phyloP scores from a whole-genome alignment of 1,140 invertebrate species.

The Caenorhabditis brenneri region DNA sequence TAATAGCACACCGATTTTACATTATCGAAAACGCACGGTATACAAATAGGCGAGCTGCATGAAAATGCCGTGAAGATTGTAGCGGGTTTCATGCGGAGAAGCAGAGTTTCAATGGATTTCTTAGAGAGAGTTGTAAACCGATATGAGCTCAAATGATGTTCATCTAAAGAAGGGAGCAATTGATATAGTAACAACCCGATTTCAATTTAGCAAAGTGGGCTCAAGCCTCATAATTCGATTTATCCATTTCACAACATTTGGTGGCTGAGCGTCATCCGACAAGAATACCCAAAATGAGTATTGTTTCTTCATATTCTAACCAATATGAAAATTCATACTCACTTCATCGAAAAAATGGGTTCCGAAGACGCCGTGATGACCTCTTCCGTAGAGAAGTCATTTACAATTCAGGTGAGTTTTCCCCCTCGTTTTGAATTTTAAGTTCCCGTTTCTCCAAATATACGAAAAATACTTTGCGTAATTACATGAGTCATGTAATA shows the following conservation, averaged over 20 bases:
- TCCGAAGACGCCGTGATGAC: conserved; percentile 6
- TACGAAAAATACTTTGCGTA: conserved; percentile 32
- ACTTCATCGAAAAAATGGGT: neutral
- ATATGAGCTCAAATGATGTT: too few species aligned
- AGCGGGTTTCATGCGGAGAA: neutral
- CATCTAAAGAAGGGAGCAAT: too few species aligned
- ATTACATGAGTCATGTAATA: conserved; percentile 18
- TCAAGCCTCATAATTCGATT: too few species aligned
- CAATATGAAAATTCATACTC: neutral
- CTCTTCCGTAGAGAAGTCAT: neutral
- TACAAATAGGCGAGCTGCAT: conserved; percentile 8
- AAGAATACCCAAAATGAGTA: neutral
- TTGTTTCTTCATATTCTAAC: neutral
- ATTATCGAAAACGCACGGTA: conserved; percentile 36
- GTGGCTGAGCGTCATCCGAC: too few species aligned
- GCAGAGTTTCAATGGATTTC: too few species aligned
- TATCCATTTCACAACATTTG: neutral
- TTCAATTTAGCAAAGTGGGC: too few species aligned
- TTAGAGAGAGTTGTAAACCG: too few species aligned
- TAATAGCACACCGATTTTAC: conserved; percentile 37
- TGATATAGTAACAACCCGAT: too few species aligned
- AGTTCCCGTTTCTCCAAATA: neutral
- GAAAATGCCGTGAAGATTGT: conserved; percentile 26
- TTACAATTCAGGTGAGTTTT: neutral
- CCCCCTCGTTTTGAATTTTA: too few species aligned